A percentile compares a stretch with the other conserved stretches of the same genome.
Conservation (phyloP, 2,113 vertebrate genomes). For the Glaucidium brasilianum region DNA sequence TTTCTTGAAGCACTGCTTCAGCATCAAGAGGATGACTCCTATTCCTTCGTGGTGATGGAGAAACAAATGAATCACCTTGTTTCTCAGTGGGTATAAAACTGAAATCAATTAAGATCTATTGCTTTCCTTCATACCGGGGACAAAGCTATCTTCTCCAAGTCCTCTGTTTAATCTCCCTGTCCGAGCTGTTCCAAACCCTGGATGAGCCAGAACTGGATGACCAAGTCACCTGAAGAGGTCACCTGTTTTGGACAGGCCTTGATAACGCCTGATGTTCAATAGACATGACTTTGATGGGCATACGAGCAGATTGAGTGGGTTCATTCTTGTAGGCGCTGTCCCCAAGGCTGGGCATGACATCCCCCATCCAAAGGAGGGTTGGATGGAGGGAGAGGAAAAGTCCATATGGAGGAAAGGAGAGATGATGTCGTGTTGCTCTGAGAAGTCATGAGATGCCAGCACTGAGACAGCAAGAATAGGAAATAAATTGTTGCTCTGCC, state of each 20-base stretch:
- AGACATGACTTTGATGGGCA: fast-evolving
- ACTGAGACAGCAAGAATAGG: background rate
- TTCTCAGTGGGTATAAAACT: background rate
- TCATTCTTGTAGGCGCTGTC: background rate
- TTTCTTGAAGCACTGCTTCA: background rate
- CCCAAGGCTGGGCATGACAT: fast-evolving
- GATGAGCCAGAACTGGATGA: background rate
- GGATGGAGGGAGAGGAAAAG: background rate
- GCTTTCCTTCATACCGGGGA: background rate
- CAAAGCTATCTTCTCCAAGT: background rate
- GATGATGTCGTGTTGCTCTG: background rate
- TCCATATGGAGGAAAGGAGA: background rate
- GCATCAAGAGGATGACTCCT: background rate
- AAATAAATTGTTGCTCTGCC: background rate
- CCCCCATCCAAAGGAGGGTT: background rate
- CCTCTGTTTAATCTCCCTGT: background rate
- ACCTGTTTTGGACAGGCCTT: background rate
- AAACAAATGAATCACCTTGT: fast-evolving
- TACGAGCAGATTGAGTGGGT: fast-evolving
- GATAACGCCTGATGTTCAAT: background rate
- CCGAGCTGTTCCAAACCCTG: background rate
- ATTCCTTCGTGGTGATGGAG: background rate
- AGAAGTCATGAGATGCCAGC: background rate
- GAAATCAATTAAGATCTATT: background rate
- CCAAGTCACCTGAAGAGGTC: background rate